These are phyloP conservation scores for Aporophyla lueneburgensis DNA, from an alignment of 2,888 invertebrate species.

Conservation along the genomic window DNA sequence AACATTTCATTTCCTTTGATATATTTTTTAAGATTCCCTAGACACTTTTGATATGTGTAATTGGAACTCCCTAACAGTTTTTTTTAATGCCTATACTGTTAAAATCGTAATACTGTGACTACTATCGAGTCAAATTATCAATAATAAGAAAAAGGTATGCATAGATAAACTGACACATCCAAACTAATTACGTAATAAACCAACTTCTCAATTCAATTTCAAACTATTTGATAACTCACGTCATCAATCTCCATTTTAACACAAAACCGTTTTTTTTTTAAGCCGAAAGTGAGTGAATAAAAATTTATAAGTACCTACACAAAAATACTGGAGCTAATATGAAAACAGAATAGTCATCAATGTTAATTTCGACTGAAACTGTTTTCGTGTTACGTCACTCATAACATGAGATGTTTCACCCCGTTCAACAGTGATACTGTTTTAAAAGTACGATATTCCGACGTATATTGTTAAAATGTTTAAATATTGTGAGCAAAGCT, in stretches of 20 bases:
- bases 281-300: background rate
- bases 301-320: background rate
- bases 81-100: background rate
- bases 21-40: too few species aligned
- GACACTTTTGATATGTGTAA: too few species aligned
- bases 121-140: background rate
- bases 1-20: too few species aligned
- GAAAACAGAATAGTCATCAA: constrained; percentile 48
- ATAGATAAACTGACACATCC: background rate
- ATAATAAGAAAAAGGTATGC: background rate
- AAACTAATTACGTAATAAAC: background rate
- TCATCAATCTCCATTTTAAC: constrained; percentile 1
- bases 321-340: constrained; percentile 18
- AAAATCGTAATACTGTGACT: background rate
- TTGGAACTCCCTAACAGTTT: background rate
- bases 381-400: constrained; percentile 59
- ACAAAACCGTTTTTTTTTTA: background rate
- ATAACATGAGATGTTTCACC: constrained; percentile 18
- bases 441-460: constrained; percentile 1
- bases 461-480: too few species aligned
- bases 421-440: constrained; percentile 22
- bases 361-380: constrained; percentile 62
- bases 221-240: background rate
- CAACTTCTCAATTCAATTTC: background rate
- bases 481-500: background rate